Percentiles rank a stretch among this genome's conserved stretches.
These are phyloP conservation scores for Dilophus febrilis DNA, from an alignment of 2,888 invertebrate genomes.

Conservation along the genomic window DNA sequence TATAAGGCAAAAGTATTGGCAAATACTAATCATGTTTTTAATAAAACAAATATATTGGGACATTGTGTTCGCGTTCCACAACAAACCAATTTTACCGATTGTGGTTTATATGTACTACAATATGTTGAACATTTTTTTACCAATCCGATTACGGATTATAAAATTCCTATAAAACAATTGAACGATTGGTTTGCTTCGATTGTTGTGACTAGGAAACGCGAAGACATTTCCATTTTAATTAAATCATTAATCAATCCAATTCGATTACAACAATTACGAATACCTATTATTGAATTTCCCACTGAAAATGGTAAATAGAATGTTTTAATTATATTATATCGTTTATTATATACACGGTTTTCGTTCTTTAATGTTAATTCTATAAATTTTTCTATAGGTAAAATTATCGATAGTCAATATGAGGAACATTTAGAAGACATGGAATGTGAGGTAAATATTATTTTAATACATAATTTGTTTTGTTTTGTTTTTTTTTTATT, in stretches of 20 bases:
- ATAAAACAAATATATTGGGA: conserved; percentile 71
- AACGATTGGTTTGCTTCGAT: conserved; percentile 77
- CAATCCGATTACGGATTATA: conserved; percentile 66
- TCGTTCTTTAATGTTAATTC: not conserved
- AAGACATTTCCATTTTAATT: conserved; percentile 67
- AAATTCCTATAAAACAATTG: conserved; percentile 65
- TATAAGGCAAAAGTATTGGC: conserved; percentile 52
- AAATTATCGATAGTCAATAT: conserved; percentile 42
- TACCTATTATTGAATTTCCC: conserved; percentile 59
- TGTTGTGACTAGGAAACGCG: conserved; percentile 66
- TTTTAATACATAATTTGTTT: too few relatives aligned
- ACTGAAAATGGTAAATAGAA: conserved; percentile 47
- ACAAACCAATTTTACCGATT: conserved; percentile 93
- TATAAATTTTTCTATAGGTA: conserved; percentile 28
- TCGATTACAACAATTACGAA: conserved; percentile 44
- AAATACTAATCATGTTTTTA: conserved; percentile 40
- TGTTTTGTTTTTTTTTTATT: too few relatives aligned
- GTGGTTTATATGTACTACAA: conserved; percentile 87
- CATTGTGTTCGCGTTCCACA: conserved; percentile 87
- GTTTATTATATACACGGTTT: too few relatives aligned
- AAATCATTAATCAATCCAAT: conserved; percentile 55
- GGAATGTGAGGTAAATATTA: too few relatives aligned
- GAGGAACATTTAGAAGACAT: too few relatives aligned
- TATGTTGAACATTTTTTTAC: conserved; percentile 93
- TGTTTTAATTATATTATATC: too few relatives aligned